A percentile compares a stretch with the other conserved stretches of the same genome.
Evolutionary conservation across 1,140 invertebrate genomes (phyloP).

Genomic region (Drosophila parvula): DNA sequence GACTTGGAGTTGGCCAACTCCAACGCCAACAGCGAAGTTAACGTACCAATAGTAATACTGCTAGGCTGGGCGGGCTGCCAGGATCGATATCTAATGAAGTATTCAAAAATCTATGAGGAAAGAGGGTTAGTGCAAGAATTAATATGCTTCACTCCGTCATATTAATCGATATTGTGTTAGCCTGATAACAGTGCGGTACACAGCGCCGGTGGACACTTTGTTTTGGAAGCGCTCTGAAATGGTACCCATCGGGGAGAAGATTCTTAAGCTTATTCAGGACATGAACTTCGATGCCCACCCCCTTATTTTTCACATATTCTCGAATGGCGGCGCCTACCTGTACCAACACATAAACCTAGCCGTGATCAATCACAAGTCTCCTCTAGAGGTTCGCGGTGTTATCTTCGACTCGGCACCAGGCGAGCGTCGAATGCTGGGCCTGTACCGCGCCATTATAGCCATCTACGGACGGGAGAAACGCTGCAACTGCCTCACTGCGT

Average conservation of each 20-base stretch:
- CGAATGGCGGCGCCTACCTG: constrained; percentile 90
- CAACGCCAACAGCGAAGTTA: constrained; percentile 85
- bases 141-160: neutral
- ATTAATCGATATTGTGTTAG: constrained; percentile 81
- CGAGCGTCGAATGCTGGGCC: constrained; percentile 85
- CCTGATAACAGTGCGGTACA: constrained; percentile 90
- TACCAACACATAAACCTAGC: constrained; percentile 88
- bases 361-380: constrained; percentile 85
- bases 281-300: constrained; percentile 89
- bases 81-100: constrained; percentile 91
- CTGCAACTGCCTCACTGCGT: constrained; percentile 85
- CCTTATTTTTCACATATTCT: constrained; percentile 92
- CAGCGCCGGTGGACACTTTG: constrained; percentile 88
- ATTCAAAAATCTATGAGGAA: constrained; percentile 91
- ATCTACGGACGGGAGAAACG: constrained; percentile 86
- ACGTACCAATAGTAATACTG: constrained; percentile 89
- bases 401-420: constrained; percentile 92
- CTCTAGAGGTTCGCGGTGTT: constrained; percentile 88
- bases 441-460: constrained; percentile 87
- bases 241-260: constrained; percentile 86
- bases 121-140: constrained; percentile 86
- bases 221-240: constrained; percentile 88
- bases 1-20: constrained; percentile 86
- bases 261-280: constrained; percentile 88
- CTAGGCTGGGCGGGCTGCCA: constrained; percentile 92